These are phyloP conservation scores for Himalopsyche kuldschensis DNA, from an alignment of 2,888 invertebrate genomes.

Conservation along the genomic window DNA sequence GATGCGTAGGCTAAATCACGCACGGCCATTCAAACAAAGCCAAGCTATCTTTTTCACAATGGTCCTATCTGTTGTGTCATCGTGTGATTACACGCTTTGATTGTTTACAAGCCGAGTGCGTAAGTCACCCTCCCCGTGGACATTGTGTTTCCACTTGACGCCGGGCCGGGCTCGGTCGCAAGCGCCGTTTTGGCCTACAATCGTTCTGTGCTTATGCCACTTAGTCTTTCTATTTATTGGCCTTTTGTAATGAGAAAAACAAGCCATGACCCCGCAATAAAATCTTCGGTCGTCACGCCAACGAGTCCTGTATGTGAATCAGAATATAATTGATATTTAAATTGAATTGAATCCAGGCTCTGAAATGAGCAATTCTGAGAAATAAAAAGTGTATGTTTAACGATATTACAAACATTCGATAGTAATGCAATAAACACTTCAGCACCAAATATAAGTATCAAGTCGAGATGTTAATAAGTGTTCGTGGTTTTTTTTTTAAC, in stretches of 20 bases:
- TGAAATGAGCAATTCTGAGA: too few species aligned
- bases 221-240: not conserved
- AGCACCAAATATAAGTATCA: too few species aligned
- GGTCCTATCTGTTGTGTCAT: constrained; percentile 35
- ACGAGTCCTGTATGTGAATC: not conserved
- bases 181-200: not conserved
- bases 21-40: constrained; percentile 34
- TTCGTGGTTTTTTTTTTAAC: too few species aligned
- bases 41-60: constrained; percentile 36
- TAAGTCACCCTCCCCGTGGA: not conserved
- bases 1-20: constrained; percentile 15
- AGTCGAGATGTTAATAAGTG: too few species aligned
- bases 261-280: not conserved
- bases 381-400: too few species aligned
- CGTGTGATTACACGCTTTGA: constrained; percentile 34
- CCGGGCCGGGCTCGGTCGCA: not conserved
- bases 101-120: constrained; percentile 29
- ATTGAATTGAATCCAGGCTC: not conserved
- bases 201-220: not conserved
- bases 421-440: too few species aligned
- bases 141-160: not conserved
- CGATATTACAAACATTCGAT: too few species aligned
- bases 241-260: not conserved
- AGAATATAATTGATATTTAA: not conserved
- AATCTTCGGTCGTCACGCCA: not conserved